Evolutionary conservation across 2,888 invertebrate genomes (phyloP).

Genomic region (Andrena chrysosceles): DNA sequence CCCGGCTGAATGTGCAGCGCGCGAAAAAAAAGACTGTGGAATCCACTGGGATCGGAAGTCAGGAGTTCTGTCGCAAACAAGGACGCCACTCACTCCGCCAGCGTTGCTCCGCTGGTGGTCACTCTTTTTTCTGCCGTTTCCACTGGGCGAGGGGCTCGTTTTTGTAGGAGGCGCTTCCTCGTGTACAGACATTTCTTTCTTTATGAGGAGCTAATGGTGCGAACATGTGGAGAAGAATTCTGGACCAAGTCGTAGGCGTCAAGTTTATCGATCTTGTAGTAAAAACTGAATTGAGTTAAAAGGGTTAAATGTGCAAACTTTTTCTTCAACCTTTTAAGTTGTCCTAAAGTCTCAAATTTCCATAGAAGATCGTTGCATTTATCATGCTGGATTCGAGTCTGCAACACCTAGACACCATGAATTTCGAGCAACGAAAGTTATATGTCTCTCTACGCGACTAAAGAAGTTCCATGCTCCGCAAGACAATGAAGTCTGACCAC

Average conservation of each 20-base stretch:
- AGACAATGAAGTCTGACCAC: constrained; percentile 34
- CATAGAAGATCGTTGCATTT: too few relatives aligned
- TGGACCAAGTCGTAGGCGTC: background rate
- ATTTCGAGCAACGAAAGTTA: too few relatives aligned
- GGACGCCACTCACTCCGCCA: constrained; percentile 6
- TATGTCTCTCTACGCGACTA: background rate
- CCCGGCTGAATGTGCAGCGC: background rate
- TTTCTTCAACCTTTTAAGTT: background rate
- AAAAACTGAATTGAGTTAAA: background rate
- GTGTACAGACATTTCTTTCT: background rate
- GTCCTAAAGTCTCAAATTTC: background rate
- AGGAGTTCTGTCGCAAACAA: constrained; percentile 15
- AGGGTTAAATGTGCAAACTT: background rate
- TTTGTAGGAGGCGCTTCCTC: background rate
- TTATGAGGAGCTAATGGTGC: constrained; percentile 1
- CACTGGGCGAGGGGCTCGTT: background rate
- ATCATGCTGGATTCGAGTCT: background rate
- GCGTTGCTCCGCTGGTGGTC: constrained; percentile 13
- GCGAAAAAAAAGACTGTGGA: background rate
- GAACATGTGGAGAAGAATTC: background rate
- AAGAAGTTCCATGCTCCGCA: constrained; percentile 5
- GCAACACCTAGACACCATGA: too few relatives aligned
- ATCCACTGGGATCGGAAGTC: constrained; percentile 22
- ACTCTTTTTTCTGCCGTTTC: constrained; percentile 4
- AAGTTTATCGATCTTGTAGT: background rate